These are phyloP conservation scores for Phasia obesa DNA, from an alignment of 2,888 invertebrate species.

Conservation along the genomic window DNA sequence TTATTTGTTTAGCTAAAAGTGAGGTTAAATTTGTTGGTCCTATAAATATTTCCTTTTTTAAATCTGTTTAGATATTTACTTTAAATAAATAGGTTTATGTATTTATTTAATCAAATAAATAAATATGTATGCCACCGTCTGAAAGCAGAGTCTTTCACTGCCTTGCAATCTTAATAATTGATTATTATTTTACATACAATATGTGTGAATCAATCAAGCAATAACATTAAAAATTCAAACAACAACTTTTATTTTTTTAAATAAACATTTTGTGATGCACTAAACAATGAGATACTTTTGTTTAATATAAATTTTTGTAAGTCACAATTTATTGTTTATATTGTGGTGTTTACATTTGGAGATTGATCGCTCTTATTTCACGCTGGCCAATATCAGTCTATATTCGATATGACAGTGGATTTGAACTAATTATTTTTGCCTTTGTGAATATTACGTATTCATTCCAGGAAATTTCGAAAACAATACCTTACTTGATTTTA, in stretches of 20 bases:
- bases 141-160: not conserved
- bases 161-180: not conserved
- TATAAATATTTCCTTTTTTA: not conserved
- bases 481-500: not conserved
- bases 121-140: not conserved
- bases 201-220: not conserved
- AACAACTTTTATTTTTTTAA: not conserved
- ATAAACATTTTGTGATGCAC: not conserved
- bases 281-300: no score
- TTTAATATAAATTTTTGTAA: not conserved
- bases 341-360: conserved; percentile 3
- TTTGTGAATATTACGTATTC: not conserved
- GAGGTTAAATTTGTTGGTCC: no score
- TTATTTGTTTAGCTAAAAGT: no score
- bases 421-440: not conserved
- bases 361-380: not conserved
- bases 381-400: not conserved
- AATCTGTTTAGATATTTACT: not conserved
- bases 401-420: conserved; percentile 13
- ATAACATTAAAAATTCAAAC: no score
- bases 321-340: not conserved
- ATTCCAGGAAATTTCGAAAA: not conserved
- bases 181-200: not conserved
- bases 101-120: not conserved
- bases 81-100: not conserved